Base-by-base conservation (phyloP, 1,140 invertebrate species). In the Sinonovacula constricta region DNA sequence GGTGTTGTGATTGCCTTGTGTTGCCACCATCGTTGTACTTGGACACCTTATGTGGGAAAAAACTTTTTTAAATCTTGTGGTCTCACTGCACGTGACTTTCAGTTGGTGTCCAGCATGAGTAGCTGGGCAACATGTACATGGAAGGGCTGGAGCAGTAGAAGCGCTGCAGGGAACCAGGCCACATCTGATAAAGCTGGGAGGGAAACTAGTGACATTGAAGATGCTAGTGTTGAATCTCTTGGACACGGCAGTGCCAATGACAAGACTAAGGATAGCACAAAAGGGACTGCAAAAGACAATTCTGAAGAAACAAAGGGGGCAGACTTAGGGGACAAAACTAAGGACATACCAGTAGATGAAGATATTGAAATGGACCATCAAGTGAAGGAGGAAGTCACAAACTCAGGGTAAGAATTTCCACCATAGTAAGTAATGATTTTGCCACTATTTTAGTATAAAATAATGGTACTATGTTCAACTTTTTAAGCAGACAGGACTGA, bases 1-100 rank as follows among this genome's bases (percentile, higher is more conserved):
- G 96, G 95, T 5, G 83, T 95, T n/a, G 87, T 95, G 18, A 93
- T 97, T 86, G 95, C 96, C 2, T 93, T 96, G n/a, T 97, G 96
- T 88, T 97, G 96, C 90, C 96, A 97, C 91, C 96, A 97, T 90
- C 93, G 94, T 60, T 96, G 95, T 86, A 91, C 93, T 36, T 96
- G 94, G 92, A 88, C 87, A 26, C 88, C 93, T 0, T 97, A 95
- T 88, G 92, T 94, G 34, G 96, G 95, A 3, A 93, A 94, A 84
- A 54, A 82, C 28, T 90, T 89, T 66, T 88, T 92, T 71, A 82
- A 93, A 91, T 84, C 93, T 78, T 76, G 67, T 71, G 93, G 93
- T 7, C 92, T 97, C 26, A 91, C 83, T 1, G 84, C 87, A 0
- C 87, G 92, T 18, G 94, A 97, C 60, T 96, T 97, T 91, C 92